Base-by-base conservation (phyloP, 2,888 invertebrate species). In the Incurvaria masculella region DNA sequence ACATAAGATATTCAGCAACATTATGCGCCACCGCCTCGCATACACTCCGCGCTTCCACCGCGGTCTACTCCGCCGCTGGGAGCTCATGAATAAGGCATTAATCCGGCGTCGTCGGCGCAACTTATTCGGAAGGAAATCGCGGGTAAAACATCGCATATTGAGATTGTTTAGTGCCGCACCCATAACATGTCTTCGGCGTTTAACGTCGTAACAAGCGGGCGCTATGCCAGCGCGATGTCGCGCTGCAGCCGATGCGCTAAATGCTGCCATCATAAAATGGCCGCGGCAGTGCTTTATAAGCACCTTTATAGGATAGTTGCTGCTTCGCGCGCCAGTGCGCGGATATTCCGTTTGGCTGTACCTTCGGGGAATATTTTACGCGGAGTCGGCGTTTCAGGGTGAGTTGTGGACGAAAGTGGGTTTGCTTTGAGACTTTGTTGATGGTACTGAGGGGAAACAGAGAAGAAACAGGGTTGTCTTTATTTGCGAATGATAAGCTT, bases 241-340 rank as follows among this genome's bases (percentile, higher is more conserved):
- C 20, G 14, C 39, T 19, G 18, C 14, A 23, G 11, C 18, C 43
- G 46, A 46, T n/a, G n/a, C 27, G 21, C 41, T 40, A 20, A 33
- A 33, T 33, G 33, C 33, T n/a, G 8, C 14, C 14, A n/a, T 33
- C 33, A 14, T 23, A 14, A 33, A n/a, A 14, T n/a, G 33, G 33
- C 14, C 14, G 11, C 14, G 50, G 45, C 46, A 51, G 47, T 46
- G 48, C 33, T 10, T 42, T 45, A 46, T 48, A 49, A 48, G 14
- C 27, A n/a, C 40, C 20, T 45, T 14, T 19, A 45, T 2, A 26
- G 14, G 6, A 23, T 14, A 5, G 5, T 33, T 17, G 16, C n/a
- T n/a, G n/a, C n/a, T n/a, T n/a, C n/a, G n/a, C n/a, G n/a, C n/a
- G n/a, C n/a, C n/a, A n/a, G n/a, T n/a, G n/a, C n/a, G n/a, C n/a